phyloP scores from a whole-genome alignment of 2,797 vertebrate genomes.

The Muscicapa comitata region DNA sequence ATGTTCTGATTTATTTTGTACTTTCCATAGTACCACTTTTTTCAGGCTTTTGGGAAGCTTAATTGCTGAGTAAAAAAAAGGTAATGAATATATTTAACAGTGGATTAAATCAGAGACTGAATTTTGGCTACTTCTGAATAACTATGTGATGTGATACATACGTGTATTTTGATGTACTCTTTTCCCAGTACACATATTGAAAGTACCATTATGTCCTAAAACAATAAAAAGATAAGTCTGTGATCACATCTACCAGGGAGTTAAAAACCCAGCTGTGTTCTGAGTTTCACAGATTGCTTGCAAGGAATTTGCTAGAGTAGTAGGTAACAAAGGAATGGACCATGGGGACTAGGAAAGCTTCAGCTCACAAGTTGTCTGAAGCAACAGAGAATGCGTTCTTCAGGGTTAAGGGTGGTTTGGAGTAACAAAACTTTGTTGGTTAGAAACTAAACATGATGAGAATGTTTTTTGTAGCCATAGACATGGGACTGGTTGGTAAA shows the following conservation, averaged over 20 bases:
- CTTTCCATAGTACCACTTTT: not conserved
- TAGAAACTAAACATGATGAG: not conserved
- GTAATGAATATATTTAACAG: not conserved
- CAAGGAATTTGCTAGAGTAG: not conserved
- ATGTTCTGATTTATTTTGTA: not conserved
- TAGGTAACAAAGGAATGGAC: not conserved
- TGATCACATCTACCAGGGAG: not conserved
- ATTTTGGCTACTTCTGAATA: not conserved
- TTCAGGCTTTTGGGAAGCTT: not conserved
- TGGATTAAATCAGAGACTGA: not conserved
- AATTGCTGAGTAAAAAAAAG: not conserved
- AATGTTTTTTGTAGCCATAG: not conserved
- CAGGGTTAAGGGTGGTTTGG: not conserved
- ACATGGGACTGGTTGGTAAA: not conserved
- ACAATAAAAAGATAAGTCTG: not conserved
- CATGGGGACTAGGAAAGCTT: not conserved
- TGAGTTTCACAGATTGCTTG: not conserved
- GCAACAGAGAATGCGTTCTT: not conserved
- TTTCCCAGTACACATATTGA: not conserved
- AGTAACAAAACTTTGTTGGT: not conserved
- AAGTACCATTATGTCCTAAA: not conserved
- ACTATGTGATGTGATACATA: not conserved
- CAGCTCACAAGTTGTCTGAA: not conserved
- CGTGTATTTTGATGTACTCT: not conserved
- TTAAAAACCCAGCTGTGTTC: not conserved